Percentiles rank a stretch among this genome's conserved stretches.
Evolutionary conservation across 2,888 invertebrate species (phyloP).

Genomic region (Drosophila bunnanda): DNA sequence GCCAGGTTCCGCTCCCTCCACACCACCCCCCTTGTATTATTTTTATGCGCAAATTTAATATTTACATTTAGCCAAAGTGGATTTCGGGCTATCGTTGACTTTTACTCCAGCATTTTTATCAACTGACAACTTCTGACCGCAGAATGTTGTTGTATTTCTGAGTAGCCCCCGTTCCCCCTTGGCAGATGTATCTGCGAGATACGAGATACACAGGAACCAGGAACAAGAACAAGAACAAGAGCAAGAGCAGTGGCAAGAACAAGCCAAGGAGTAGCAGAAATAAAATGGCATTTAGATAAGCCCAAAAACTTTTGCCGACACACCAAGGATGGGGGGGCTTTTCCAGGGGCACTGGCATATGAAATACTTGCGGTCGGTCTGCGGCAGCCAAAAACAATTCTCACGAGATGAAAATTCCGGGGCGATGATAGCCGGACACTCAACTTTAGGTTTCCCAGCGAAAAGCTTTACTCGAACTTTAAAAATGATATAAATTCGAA

Average conservation of each 20-base stretch:
- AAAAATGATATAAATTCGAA: neutral
- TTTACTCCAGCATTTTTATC: constrained; percentile 43
- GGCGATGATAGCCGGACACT: constrained; percentile 22
- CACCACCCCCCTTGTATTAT: constrained; percentile 50
- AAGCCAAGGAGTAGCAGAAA: constrained; percentile 23
- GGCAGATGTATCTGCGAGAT: constrained; percentile 45
- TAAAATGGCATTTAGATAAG: constrained; percentile 76
- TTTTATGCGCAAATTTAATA: constrained; percentile 76
- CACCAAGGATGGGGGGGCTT: neutral
- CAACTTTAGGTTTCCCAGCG: neutral
- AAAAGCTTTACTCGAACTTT: neutral
- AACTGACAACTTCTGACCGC: constrained; percentile 52
- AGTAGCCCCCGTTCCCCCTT: neutral
- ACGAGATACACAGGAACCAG: constrained; percentile 14
- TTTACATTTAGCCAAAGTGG: constrained; percentile 74
- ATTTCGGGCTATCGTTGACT: constrained; percentile 54
- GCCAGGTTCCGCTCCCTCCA: no score
- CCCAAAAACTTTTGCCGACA: constrained; percentile 38
- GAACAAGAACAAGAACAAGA: constrained; percentile 25
- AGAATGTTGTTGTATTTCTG: constrained; percentile 29
- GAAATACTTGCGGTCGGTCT: constrained; percentile 33
- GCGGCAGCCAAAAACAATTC: neutral
- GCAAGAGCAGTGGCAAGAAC: constrained; percentile 21
- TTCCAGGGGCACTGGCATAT: constrained; percentile 16
- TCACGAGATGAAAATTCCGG: constrained; percentile 24